Percentiles rank a stretch among this genome's conserved stretches.
Evolutionary conservation across 2,888 invertebrate species (phyloP).

Genomic region (Hyles lineata): DNA sequence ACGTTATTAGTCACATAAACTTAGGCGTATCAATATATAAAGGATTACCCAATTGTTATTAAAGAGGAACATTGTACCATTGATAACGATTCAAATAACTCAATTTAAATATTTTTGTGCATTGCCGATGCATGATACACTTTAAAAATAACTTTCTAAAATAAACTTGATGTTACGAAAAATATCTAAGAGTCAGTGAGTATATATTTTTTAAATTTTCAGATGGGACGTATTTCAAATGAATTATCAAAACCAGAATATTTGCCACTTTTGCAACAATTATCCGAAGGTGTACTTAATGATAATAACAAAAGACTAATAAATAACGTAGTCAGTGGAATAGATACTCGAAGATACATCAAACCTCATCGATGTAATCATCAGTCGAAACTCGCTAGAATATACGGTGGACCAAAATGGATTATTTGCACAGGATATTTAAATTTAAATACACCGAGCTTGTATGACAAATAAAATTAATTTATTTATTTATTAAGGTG

Average conservation of each 20-base stretch:
- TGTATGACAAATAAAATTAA: slow-evolving; percentile 60
- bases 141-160: too few species aligned
- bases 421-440: slow-evolving; percentile 77
- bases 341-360: slow-evolving; percentile 73
- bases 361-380: slow-evolving; percentile 79
- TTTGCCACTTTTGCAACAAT: slow-evolving; percentile 65
- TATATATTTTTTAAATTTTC: slow-evolving; percentile 45
- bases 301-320: slow-evolving; percentile 58
- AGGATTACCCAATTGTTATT: too few species aligned
- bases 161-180: too few species aligned
- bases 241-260: slow-evolving; percentile 76
- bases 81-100: too few species aligned
- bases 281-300: slow-evolving; percentile 64
- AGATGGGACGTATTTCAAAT: slow-evolving; percentile 72
- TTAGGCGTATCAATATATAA: too few species aligned
- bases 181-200: not conserved
- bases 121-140: too few species aligned
- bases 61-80: too few species aligned
- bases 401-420: slow-evolving; percentile 77
- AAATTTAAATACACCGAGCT: slow-evolving; percentile 73
- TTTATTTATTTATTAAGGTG: not conserved
- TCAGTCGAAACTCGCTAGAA: slow-evolving; percentile 66
- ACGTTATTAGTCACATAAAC: too few species aligned
- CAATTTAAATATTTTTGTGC: too few species aligned
- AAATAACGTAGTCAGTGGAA: slow-evolving; percentile 67